Conservation (phyloP, 2,797 vertebrate genomes). For the Pipistrellus pipistrellus region DNA sequence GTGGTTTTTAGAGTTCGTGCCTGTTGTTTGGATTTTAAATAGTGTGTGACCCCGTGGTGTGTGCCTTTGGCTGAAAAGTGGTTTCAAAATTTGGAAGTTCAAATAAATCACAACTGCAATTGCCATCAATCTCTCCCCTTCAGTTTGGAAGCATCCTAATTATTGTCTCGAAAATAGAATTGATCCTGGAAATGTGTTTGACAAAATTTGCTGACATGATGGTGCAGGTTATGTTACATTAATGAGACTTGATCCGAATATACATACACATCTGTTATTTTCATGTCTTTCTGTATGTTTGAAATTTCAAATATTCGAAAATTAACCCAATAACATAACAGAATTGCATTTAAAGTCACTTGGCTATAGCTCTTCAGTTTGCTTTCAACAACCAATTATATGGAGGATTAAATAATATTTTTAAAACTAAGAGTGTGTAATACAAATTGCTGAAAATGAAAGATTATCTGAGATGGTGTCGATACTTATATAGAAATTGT, state of each 20-base stretch:
- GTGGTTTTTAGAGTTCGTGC: not conserved
- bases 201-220: not conserved
- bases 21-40: not conserved
- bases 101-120: not conserved
- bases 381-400: constrained; percentile 13
- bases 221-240: not conserved
- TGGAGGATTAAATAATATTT: constrained; percentile 40
- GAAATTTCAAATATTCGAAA: constrained; percentile 36
- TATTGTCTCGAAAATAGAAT: constrained; percentile 36
- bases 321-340: not conserved
- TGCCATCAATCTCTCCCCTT: not conserved
- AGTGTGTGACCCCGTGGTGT: not conserved
- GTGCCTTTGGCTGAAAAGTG: not conserved
- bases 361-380: not conserved
- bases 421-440: constrained; percentile 53
- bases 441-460: constrained; percentile 33
- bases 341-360: not conserved
- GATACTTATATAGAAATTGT: not conserved
- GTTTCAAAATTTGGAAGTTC: not conserved
- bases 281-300: not conserved
- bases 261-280: not conserved
- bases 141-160: constrained; percentile 25
- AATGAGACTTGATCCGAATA: constrained; percentile 22
- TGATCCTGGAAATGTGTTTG: constrained; percentile 18
- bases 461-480: not conserved